Conservation (phyloP, 2,797 vertebrate species). For the Phataginus tricuspis region DNA sequence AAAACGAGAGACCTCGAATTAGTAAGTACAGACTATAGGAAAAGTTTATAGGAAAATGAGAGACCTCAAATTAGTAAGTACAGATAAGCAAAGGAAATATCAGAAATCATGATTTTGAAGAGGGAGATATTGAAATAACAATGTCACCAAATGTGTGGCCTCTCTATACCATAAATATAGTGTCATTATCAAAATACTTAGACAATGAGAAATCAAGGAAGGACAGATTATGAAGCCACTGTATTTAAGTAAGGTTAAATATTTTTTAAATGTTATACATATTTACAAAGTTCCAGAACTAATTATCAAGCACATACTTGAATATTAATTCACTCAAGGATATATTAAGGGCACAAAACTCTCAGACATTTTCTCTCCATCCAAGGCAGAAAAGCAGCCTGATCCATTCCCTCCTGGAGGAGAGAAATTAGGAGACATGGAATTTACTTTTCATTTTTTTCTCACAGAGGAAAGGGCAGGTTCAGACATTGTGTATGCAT, state of each 20-base stretch:
- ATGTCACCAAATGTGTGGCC: not conserved
- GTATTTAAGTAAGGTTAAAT: slow-evolving; percentile 47
- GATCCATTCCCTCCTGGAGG: not conserved
- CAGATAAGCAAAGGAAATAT: not conserved
- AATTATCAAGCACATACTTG: slow-evolving; percentile 44
- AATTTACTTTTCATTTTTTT: not conserved
- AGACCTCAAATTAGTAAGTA: not conserved
- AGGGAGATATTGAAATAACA: not conserved
- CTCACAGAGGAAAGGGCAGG: not conserved
- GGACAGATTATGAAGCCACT: not conserved
- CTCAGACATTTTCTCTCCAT: not conserved
- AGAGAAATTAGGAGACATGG: not conserved
- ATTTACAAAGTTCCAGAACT: slow-evolving; percentile 46
- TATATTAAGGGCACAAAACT: slow-evolving; percentile 43
- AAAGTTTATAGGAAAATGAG: too few species aligned
- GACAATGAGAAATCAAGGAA: slow-evolving; percentile 28
- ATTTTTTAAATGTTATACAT: slow-evolving; percentile 48
- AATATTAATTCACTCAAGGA: slow-evolving; percentile 48
- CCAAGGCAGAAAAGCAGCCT: not conserved
- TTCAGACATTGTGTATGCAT: not conserved
- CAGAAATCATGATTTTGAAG: not conserved
- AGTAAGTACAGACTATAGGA: not conserved
- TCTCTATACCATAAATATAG: not conserved
- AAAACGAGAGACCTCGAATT: not conserved
- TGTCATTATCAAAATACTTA: slow-evolving; percentile 32